phyloP scores from a whole-genome alignment of 1,140 invertebrate species.

The Tyrophagus putrescentiae region DNA sequence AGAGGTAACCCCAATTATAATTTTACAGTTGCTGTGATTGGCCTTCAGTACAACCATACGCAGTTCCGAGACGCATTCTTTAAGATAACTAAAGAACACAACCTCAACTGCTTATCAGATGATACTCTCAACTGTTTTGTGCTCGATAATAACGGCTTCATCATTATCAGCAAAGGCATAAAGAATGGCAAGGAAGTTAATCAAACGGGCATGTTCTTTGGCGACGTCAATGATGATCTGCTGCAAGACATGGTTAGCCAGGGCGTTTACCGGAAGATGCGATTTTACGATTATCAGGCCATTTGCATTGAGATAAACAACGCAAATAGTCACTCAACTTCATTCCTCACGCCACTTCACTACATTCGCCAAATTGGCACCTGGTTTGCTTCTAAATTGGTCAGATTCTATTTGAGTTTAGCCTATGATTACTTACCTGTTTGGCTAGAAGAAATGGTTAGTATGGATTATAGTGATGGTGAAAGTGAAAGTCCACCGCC shows the following conservation, averaged over 20 bases:
- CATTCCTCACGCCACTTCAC: conserved; percentile 30
- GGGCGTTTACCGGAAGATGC: conserved; percentile 68
- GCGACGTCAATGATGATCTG: conserved; percentile 81
- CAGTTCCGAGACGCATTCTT: conserved; percentile 30
- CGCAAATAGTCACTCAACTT: conserved; percentile 32
- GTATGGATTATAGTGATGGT: neutral
- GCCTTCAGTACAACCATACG: conserved; percentile 35
- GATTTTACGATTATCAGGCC: conserved; percentile 73
- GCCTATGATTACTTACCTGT: neutral
- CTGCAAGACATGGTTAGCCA: conserved; percentile 82
- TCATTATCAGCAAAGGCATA: conserved; percentile 70
- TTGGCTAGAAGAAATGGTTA: neutral
- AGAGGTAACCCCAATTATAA: neutral
- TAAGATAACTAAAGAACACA: conserved; percentile 27
- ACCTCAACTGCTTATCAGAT: conserved; percentile 34
- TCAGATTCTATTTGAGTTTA: neutral
- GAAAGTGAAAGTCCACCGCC: conserved; percentile 2
- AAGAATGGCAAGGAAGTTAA: neutral
- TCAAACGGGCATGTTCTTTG: conserved; percentile 50
- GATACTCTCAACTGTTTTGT: conserved; percentile 79
- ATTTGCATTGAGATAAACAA: conserved; percentile 53
- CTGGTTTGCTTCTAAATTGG: conserved; percentile 22
- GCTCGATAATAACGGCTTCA: conserved; percentile 78
- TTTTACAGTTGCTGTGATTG: conserved; percentile 61
- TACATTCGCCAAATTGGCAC: conserved; percentile 21